phyloP scores from a whole-genome alignment of 2,888 invertebrate species.

The Odontocolon sp. region DNA sequence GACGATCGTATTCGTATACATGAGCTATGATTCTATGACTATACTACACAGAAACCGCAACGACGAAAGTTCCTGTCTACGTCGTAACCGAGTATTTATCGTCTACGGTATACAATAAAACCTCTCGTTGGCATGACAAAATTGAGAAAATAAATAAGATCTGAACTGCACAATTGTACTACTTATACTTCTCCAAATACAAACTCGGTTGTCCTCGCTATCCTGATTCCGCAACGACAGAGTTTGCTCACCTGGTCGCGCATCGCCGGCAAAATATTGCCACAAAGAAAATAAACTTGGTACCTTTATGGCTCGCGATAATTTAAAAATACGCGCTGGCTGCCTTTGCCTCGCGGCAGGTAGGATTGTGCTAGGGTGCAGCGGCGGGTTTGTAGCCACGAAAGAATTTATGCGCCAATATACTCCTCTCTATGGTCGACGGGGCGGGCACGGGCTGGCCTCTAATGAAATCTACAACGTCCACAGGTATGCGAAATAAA shows the following conservation, averaged over 20 bases:
- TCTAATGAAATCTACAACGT: constrained; percentile 49
- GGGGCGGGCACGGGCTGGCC: constrained; percentile 8
- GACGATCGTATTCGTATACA: not conserved
- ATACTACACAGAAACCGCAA: not conserved
- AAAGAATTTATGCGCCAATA: constrained; percentile 54
- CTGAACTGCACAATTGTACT: not conserved
- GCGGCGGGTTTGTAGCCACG: not conserved
- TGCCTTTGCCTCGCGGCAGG: not conserved
- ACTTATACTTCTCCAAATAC: no score
- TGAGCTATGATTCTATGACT: constrained; percentile 18
- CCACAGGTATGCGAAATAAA: constrained; percentile 37
- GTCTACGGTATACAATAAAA: not conserved
- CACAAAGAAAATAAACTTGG: constrained; percentile 38
- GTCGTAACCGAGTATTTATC: not conserved
- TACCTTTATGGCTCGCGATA: constrained; percentile 22
- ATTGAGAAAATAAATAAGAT: not conserved
- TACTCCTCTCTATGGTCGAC: constrained; percentile 19
- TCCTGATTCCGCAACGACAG: no score
- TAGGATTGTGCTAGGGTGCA: constrained; percentile 29
- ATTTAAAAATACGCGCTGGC: constrained; percentile 29
- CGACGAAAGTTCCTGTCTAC: not conserved
- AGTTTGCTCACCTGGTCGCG: not conserved
- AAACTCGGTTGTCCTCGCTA: no score
- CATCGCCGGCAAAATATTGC: constrained; percentile 6
- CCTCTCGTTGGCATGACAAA: not conserved